Evolutionary conservation across 1,140 invertebrate species (phyloP), one percentile per base, ranked within the genome.

Genomic region (Drosophila takahashii): DNA sequence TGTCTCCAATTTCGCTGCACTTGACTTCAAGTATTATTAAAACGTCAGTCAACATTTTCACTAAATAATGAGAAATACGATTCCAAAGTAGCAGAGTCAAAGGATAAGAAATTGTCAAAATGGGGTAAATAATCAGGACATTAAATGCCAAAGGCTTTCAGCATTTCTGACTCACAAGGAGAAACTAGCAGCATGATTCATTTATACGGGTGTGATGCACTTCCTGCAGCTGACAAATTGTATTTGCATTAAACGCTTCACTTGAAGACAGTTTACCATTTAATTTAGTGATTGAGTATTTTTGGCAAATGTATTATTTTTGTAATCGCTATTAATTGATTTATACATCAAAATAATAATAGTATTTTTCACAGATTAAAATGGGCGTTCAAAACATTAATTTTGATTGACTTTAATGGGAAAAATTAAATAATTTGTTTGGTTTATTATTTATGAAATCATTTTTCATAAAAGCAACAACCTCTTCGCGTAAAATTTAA

Each of bases 201-300:
- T n/a, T 15, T 36, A n/a, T 4, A 6, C 34, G 11, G 48, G 5
- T 36, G 11, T 13, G 22, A 29, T 61, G 58, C 58, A 56, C 29
- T 56, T 61, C 13, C 18, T 41, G 16, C 13, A 13, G 37, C 27
- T 57, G 51, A 13, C 59, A 16, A 29, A 42, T 42, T 26, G 11
- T 26, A 59, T 42, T 62, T 29, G 15, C 29, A 60, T 59, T 60
- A 62, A 62, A 62, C 37, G 29, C 16, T 62, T 62, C 36, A 62
- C 53, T 59, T 62, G 42, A n/a, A 59, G 39, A 11, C 9, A n/a
- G n/a, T n/a, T n/a, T n/a, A n/a, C n/a, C n/a, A n/a, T n/a, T n/a
- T n/a, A n/a, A n/a, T n/a, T n/a, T n/a, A n/a, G n/a, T n/a, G n/a
- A n/a, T n/a, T n/a, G n/a, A n/a, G n/a, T n/a, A n/a, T n/a, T n/a